Percentiles rank a stretch among this genome's conserved stretches.
These are phyloP conservation scores for Diadegma fenestrale DNA, from an alignment of 2,888 invertebrate genomes.

Conservation along the genomic window DNA sequence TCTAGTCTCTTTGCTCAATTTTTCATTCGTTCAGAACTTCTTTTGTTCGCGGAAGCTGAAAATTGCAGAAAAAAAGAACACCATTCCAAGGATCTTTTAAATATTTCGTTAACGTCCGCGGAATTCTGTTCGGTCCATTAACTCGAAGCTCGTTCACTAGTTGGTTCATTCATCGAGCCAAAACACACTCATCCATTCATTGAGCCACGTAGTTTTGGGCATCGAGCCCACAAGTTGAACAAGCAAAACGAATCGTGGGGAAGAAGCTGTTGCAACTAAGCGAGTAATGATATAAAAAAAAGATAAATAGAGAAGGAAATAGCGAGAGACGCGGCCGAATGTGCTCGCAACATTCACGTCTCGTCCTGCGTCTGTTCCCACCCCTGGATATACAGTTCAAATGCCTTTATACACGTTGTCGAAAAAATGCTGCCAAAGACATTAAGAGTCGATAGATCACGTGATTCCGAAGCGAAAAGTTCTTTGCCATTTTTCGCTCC, in stretches of 20 bases:
- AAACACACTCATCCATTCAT: constrained; percentile 12
- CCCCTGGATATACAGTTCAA: not conserved
- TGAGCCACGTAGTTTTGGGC: not conserved
- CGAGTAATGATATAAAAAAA: not conserved
- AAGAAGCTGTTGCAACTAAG: constrained; percentile 4
- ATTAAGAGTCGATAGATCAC: not conserved
- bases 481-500: not conserved
- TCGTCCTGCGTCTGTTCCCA: not conserved
- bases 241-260: not conserved
- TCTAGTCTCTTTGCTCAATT: constrained; percentile 16
- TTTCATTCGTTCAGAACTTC: not conserved
- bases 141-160: constrained; percentile 12
- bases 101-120: not conserved
- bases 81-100: not conserved
- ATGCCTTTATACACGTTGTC: not conserved
- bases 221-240: constrained; percentile 21
- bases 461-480: not conserved
- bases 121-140: constrained; percentile 12
- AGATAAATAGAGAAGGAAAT: not conserved
- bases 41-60: constrained; percentile 5
- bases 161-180: constrained; percentile 32
- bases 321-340: constrained; percentile 12
- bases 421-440: not conserved
- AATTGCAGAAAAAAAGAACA: not conserved
- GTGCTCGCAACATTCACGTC: constrained; percentile 58